Evolutionary conservation across 1,140 invertebrate genomes (phyloP), one percentile per base, ranked within the genome.

Genomic region (Dryas iulia): DNA sequence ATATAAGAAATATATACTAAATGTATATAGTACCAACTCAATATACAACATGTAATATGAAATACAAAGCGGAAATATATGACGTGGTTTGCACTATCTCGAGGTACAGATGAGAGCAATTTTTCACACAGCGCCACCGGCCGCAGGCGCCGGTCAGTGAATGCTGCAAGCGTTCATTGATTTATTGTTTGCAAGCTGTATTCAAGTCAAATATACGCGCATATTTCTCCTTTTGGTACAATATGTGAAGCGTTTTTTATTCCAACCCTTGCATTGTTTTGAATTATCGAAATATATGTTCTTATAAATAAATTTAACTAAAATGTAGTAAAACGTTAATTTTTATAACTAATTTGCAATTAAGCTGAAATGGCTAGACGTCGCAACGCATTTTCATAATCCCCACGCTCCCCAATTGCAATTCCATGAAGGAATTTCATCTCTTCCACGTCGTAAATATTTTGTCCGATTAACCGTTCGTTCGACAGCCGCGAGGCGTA

Each of bases 401-500:
- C 74, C 74, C 61, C 75, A 73, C 76, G 73, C 74, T 66, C 72
- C 72, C 68, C 62, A 72, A 30, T 66, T 76, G 77, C 79, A 77
- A 84, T 86, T 83, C 76, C 74, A 79, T 82, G 74, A 77, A 71
- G 81, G 80, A 85, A 86, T 88, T 88, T 83, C 79, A 84, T 85
- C 73, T 77, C 70, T 81, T 81, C 79, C 81, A 72, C 82, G 82
- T 86, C 87, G 86, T 90, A 91, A 90, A 91, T 91, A 91, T 90
- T 91, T 90, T 89, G 90, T 88, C 90, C 91, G 91, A 92, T 92
- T 92, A 90, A 87, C 86, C 87, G 87, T 91, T 89, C 87, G 87
- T 91, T 89, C 89, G 91, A 91, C 90, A 89, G 89, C 89, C 89
- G 84, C 86, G 87, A 91, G 90, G 91, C 91, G 91, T 92, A 92